phyloP scores from a whole-genome alignment of 2,797 vertebrate genomes.

The Xenentodon cancila region DNA sequence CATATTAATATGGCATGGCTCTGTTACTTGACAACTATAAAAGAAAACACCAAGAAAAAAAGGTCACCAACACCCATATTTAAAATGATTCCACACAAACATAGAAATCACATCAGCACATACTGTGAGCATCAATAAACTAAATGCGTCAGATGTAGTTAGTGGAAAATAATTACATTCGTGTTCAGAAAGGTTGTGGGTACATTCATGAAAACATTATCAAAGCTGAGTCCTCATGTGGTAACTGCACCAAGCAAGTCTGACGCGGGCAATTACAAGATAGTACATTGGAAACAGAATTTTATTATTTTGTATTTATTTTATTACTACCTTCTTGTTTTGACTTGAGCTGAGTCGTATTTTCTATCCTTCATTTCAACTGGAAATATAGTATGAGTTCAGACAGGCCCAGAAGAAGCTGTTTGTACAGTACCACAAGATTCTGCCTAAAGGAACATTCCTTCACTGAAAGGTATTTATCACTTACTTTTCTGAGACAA shows the following conservation, averaged over 20 bases:
- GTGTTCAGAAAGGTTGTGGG: constrained; percentile 12
- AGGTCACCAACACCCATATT: background rate
- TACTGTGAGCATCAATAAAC: constrained; percentile 9
- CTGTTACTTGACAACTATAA: background rate
- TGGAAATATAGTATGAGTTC: constrained; percentile 64
- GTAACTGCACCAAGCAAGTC: constrained; percentile 12
- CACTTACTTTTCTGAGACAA: constrained; percentile 42
- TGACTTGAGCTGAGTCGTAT: constrained; percentile 29
- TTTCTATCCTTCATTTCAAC: constrained; percentile 8
- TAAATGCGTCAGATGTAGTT: constrained; percentile 10
- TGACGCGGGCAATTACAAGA: constrained; percentile 16
- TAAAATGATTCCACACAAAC: constrained; percentile 15
- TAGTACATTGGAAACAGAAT: background rate
- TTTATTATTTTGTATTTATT: background rate
- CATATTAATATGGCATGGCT: no score
- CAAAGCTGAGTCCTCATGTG: constrained; percentile 9
- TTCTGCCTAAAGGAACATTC: constrained; percentile 59
- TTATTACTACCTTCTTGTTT: constrained; percentile 24
- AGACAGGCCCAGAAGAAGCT: constrained; percentile 64
- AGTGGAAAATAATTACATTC: background rate
- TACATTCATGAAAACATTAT: constrained; percentile 20
- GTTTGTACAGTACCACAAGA: constrained; percentile 44
- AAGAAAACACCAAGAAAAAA: background rate
- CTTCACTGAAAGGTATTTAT: constrained; percentile 34
- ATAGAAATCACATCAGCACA: constrained; percentile 19